Evolutionary conservation across 2,113 vertebrate genomes (phyloP).

Genomic region (Oenanthe melanoleuca): DNA sequence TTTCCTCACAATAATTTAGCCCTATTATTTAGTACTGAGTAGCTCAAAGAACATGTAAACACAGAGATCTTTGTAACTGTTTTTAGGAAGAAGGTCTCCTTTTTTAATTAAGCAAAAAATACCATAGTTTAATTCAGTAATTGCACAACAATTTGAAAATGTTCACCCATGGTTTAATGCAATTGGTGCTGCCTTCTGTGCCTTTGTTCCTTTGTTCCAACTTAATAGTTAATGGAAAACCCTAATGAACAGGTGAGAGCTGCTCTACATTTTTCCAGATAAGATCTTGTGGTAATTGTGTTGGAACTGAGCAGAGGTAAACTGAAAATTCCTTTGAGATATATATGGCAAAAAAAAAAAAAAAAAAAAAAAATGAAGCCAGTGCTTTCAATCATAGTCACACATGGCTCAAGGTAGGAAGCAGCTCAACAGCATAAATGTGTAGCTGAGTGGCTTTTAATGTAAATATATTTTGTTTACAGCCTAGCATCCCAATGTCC

Average conservation of each 20-base stretch:
- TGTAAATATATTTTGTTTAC: neutral
- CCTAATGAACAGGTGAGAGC: slow-evolving; percentile 33
- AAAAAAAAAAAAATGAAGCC: neutral
- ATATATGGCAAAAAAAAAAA: neutral
- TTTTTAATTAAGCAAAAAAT: slow-evolving; percentile 16
- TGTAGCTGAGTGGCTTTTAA: neutral
- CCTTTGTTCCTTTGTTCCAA: slow-evolving; percentile 1
- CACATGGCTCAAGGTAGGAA: neutral
- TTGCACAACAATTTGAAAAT: slow-evolving; percentile 23
- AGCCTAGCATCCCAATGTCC: neutral
- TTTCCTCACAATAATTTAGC: slow-evolving; percentile 6
- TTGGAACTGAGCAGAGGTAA: slow-evolving; percentile 26
- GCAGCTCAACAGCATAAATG: neutral
- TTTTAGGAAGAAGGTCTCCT: neutral
- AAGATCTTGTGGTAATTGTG: slow-evolving; percentile 52
- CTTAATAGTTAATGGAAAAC: slow-evolving; percentile 7
- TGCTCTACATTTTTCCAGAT: slow-evolving; percentile 31
- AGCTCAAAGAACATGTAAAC: neutral
- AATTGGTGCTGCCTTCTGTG: neutral
- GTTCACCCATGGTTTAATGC: neutral
- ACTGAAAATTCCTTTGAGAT: slow-evolving; percentile 31
- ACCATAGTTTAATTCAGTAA: neutral
- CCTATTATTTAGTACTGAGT: neutral
- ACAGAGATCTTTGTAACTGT: neutral
- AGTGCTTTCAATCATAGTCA: neutral